phyloP scores from a whole-genome alignment of 2,888 invertebrate species.

The Andrena bicolor region DNA sequence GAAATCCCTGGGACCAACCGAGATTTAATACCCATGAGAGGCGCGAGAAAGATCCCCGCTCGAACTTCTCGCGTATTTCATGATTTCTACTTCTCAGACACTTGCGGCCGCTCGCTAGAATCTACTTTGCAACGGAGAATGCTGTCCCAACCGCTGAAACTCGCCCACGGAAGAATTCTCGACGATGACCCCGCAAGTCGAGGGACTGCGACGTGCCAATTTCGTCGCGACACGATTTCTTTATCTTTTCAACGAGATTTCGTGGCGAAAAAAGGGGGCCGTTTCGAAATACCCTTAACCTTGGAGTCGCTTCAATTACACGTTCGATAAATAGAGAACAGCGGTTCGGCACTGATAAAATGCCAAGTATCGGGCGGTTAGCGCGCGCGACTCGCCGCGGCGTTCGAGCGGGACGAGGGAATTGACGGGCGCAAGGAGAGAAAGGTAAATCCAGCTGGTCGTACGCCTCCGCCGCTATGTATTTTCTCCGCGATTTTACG shows the following conservation, averaged over 20 bases:
- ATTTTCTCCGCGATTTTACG: conserved; percentile 24
- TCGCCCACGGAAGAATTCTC: conserved; percentile 7
- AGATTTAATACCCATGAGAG: too few species aligned
- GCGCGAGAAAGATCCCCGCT: too few species aligned
- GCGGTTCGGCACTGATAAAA: conserved; percentile 44
- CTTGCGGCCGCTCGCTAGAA: neutral
- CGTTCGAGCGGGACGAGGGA: conserved; percentile 19
- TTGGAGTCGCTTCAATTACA: conserved; percentile 61
- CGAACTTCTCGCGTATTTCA: too few species aligned
- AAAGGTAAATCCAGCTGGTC: neutral
- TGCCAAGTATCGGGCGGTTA: conserved; percentile 49
- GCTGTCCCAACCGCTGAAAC: too few species aligned
- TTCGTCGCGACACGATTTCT: neutral
- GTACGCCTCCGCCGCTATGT: neutral
- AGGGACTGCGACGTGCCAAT: neutral
- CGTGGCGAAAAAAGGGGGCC: neutral
- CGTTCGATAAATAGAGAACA: conserved; percentile 52
- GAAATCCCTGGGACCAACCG: too few species aligned
- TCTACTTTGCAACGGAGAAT: neutral
- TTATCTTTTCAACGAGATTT: conserved; percentile 11
- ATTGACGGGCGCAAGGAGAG: conserved; percentile 5
- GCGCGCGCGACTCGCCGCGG: neutral
- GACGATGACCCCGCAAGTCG: neutral
- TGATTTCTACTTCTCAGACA: too few species aligned
- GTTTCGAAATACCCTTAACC: conserved; percentile 54